These are phyloP conservation scores for Andrena hattorfiana DNA, from an alignment of 2,888 invertebrate genomes.

Conservation along the genomic window DNA sequence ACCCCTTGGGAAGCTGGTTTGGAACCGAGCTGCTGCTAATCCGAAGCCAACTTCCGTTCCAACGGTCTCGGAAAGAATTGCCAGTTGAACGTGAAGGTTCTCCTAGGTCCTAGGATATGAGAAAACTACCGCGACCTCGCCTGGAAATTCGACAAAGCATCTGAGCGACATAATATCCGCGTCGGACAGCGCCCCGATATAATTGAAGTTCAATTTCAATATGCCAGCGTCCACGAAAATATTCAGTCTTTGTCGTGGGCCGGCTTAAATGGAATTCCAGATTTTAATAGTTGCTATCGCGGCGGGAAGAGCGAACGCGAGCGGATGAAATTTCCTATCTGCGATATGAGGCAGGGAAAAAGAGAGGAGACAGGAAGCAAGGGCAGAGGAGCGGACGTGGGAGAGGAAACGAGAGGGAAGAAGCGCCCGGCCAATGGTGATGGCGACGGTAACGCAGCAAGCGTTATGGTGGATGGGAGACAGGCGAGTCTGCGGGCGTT, in stretches of 20 bases:
- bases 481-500: constrained; percentile 56
- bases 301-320: constrained; percentile 42
- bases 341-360: constrained; percentile 63
- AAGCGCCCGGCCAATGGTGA: constrained; percentile 50
- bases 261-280: constrained; percentile 56
- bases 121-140: too few species aligned
- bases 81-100: too few species aligned
- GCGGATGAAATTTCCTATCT: constrained; percentile 68
- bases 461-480: constrained; percentile 59
- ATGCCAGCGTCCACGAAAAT: constrained; percentile 18
- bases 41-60: too few species aligned
- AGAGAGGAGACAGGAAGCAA: constrained; percentile 10
- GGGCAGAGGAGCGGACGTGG: constrained; percentile 1
- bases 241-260: constrained; percentile 36
- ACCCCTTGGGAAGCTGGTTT: too few species aligned
- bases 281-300: constrained; percentile 63
- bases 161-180: constrained; percentile 1
- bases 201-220: constrained; percentile 36
- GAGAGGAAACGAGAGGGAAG: constrained; percentile 43
- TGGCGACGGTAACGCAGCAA: constrained; percentile 59
- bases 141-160: background rate
- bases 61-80: too few species aligned
- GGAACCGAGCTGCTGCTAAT: too few species aligned
- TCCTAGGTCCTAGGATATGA: too few species aligned
- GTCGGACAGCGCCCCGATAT: background rate